These are phyloP conservation scores for Biston betularia DNA, from an alignment of 2,888 invertebrate genomes.

Conservation along the genomic window DNA sequence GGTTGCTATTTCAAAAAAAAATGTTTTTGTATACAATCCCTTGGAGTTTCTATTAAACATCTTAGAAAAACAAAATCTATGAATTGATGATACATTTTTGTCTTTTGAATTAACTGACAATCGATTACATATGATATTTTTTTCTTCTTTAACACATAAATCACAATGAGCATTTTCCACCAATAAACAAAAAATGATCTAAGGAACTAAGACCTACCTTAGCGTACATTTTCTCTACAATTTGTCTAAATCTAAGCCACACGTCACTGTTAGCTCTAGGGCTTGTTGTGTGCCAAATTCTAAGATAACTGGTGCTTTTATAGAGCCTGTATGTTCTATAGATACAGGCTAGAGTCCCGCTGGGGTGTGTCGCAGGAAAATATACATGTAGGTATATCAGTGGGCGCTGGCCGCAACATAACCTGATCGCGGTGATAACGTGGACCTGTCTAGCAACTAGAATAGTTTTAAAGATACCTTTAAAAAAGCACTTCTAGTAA, in stretches of 20 bases:
- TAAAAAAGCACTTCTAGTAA: no score
- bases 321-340: slow-evolving; percentile 77
- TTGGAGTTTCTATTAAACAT: no score
- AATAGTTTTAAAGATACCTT: no score
- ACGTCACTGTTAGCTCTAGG: slow-evolving; percentile 73
- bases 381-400: slow-evolving; percentile 60
- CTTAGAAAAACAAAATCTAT: no score
- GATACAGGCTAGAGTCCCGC: slow-evolving; percentile 60
- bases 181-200: slow-evolving; percentile 1
- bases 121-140: background rate
- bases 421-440: slow-evolving; percentile 59
- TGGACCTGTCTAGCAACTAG: slow-evolving; percentile 52
- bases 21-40: no score
- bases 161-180: slow-evolving; percentile 6
- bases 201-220: slow-evolving; percentile 66
- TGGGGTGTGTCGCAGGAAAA: slow-evolving; percentile 70
- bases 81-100: no score
- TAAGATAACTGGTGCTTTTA: slow-evolving; percentile 78
- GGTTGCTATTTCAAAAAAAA: no score
- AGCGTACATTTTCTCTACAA: slow-evolving; percentile 74
- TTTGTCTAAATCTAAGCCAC: slow-evolving; percentile 67
- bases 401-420: slow-evolving; percentile 73
- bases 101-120: background rate
- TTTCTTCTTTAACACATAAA: background rate
- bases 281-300: slow-evolving; percentile 79